Evolutionary conservation across 1,140 invertebrate genomes (phyloP), one percentile per base, ranked within the genome.

Genomic region (Calephelis nemesis): DNA sequence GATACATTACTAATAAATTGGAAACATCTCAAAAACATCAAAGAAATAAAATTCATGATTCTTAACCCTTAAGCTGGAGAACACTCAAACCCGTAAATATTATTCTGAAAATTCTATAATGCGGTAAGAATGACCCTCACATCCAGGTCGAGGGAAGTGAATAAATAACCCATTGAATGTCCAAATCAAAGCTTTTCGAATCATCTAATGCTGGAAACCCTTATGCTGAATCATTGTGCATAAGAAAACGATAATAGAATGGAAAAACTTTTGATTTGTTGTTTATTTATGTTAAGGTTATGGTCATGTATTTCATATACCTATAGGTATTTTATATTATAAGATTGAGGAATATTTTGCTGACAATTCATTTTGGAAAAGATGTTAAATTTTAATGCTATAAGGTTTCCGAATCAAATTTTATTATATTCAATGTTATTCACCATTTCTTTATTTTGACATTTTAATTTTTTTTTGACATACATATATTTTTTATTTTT

Each of bases 81-180:
- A 19, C 15, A 19, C 50, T 52, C 15, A 7, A 15, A 13, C 8
- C 15, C 50, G 15, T 54, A 54, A 54, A 54, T 54, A 54, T 54
- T 30, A 54, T 54, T 13, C 52, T 54, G 15, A 10, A 54, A 54
- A 54, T 54, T 54, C 15, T 54, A 54, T 54, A 30, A 54, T 54
- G 19, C 52, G 52, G 52, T 54, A 54, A 54, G 52, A 54, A 54
- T 54, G 52, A 54, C 15, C 52, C 52, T 54, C 52, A 10, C 19
- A 54, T 54, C 52, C 52, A 54, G 52, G 52, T 54, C 52, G 52
- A 19, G 10, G 52, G 52, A 19, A 54, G 52, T 54, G 52, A 54
- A 54, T 54, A 54, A 54, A 54, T 54, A 19, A 19, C 30, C 52
- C 30, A 54, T 54, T 54, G 52, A 54, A 19, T 19, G 52, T 52